Conservation (phyloP, 1,140 invertebrate species). For the Onthophagus taurus region DNA sequence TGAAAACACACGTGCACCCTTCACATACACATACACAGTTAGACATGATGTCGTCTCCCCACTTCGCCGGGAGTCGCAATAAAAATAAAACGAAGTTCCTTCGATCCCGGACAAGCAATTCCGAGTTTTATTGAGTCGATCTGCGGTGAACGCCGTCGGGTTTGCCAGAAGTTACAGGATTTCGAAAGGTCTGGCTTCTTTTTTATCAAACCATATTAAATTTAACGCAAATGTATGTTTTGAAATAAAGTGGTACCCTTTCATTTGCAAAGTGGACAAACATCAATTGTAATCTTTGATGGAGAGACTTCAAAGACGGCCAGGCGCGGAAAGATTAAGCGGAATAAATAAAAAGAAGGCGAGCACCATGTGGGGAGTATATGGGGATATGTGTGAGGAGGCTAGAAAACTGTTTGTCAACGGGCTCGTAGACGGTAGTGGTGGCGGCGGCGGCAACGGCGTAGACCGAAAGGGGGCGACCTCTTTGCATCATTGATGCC, state of each 20-base stretch:
- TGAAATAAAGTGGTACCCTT: too few species aligned
- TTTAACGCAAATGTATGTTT: too few species aligned
- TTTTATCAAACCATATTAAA: too few species aligned
- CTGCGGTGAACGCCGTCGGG: constrained; percentile 19
- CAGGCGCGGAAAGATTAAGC: too few species aligned
- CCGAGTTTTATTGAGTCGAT: constrained; percentile 19
- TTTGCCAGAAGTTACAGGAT: too few species aligned
- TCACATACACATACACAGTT: too few species aligned
- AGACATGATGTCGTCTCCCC: constrained; percentile 64
- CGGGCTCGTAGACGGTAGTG: too few species aligned
- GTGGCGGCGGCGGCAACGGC: too few species aligned
- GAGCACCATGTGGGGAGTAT: background rate
- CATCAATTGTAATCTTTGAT: constrained; percentile 1
- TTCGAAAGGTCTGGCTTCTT: too few species aligned
- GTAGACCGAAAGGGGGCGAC: constrained; percentile 15
- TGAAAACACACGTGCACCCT: too few species aligned
- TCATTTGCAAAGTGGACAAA: background rate
- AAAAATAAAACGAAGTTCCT: constrained; percentile 20
- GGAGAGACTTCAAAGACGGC: background rate
- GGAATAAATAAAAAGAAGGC: background rate
- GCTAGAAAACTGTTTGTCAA: constrained; percentile 24
- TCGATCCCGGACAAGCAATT: constrained; percentile 17
- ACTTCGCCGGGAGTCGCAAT: constrained; percentile 63
- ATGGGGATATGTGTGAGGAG: constrained; percentile 10
- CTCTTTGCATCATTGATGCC: constrained; percentile 24